These are phyloP conservation scores for Lepidostoma basale DNA, from an alignment of 1,140 invertebrate genomes.

Conservation along the genomic window DNA sequence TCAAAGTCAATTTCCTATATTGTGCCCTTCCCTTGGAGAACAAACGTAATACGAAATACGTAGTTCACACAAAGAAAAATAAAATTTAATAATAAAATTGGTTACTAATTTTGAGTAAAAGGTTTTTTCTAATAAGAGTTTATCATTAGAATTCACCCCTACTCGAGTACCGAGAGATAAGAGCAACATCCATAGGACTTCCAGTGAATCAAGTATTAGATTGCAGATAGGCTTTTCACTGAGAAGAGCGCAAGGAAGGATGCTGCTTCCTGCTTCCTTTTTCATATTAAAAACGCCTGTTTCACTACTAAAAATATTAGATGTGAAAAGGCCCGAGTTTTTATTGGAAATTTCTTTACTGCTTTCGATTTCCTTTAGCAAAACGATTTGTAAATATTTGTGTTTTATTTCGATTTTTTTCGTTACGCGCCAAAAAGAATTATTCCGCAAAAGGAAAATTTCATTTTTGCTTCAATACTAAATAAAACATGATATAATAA, in stretches of 20 bases:
- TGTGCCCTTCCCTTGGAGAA: too few species aligned
- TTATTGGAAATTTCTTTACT: background rate
- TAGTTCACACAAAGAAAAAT: too few species aligned
- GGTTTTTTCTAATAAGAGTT: too few species aligned
- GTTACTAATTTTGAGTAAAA: too few species aligned
- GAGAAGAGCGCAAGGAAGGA: background rate
- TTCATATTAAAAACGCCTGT: conserved; percentile 5
- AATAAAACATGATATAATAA: too few species aligned
- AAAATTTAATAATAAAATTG: too few species aligned
- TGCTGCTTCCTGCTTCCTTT: background rate
- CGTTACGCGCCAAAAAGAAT: too few species aligned
- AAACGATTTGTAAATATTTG: background rate
- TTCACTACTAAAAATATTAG: background rate
- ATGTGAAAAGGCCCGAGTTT: background rate
- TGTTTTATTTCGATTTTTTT: background rate
- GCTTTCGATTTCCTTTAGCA: background rate
- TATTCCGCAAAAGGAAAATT: too few species aligned
- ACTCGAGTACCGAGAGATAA: background rate
- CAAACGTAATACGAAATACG: too few species aligned
- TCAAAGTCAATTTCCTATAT: too few species aligned
- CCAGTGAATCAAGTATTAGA: background rate
- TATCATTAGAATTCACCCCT: conserved; percentile 2
- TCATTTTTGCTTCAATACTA: too few species aligned
- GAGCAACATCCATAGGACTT: background rate
- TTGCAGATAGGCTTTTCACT: background rate